A percentile compares a stretch with the other conserved stretches of the same genome.
Evolutionary conservation across 23 tunicate species (phyloP).

Genomic region (Styela plicata): DNA sequence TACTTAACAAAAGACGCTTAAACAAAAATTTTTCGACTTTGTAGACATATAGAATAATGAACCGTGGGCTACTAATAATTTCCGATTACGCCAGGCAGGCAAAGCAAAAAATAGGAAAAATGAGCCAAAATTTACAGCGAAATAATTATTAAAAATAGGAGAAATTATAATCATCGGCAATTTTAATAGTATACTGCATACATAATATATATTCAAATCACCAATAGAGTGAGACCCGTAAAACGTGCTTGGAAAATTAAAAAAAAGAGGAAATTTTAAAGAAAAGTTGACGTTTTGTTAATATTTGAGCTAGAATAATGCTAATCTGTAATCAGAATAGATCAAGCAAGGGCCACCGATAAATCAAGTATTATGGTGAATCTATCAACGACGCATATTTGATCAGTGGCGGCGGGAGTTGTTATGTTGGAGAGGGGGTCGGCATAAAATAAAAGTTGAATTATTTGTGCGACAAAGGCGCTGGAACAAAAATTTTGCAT

Average conservation of each 20-base stretch:
- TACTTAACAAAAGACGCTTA: too few species aligned
- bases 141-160: neutral
- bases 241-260: neutral
- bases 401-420: too few species aligned
- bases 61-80: too few species aligned
- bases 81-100: too few species aligned
- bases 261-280: neutral
- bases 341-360: neutral
- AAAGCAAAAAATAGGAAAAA: too few species aligned
- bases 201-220: neutral
- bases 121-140: neutral
- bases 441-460: too few species aligned
- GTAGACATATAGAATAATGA: too few species aligned
- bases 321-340: neutral
- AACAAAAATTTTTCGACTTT: too few species aligned
- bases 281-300: neutral
- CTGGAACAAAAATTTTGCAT: too few species aligned
- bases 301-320: neutral
- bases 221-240: neutral
- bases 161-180: neutral
- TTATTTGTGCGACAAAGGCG: too few species aligned
- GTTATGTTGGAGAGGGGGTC: too few species aligned
- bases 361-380: neutral
- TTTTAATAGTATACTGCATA: neutral
- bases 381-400: too few species aligned